phyloP scores from a whole-genome alignment of 2,888 invertebrate genomes.

The Meandrusa payeni region DNA sequence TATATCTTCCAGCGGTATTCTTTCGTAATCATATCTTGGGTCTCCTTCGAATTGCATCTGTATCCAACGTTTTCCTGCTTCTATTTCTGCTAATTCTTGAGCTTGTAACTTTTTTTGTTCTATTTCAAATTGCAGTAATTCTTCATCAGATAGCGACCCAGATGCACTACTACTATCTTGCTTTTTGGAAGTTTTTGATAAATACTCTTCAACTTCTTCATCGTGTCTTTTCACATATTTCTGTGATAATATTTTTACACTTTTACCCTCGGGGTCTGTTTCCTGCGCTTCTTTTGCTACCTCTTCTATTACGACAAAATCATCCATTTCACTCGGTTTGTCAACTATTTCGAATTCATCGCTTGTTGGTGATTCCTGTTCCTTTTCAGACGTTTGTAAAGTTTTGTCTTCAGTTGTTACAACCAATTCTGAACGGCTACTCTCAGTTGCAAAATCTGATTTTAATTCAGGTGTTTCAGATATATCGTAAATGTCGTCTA shows the following conservation, averaged over 20 bases:
- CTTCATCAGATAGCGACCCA: constrained; percentile 81
- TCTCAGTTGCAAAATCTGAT: constrained; percentile 69
- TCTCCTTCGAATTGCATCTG: constrained; percentile 93
- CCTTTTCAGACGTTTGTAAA: constrained; percentile 74
- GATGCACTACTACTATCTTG: constrained; percentile 81
- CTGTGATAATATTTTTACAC: constrained; percentile 83
- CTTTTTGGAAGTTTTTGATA: constrained; percentile 85
- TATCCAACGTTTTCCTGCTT: constrained; percentile 92
- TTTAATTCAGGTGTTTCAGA: constrained; percentile 81
- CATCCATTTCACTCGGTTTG: constrained; percentile 92
- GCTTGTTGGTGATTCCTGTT: constrained; percentile 87
- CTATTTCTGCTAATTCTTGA: constrained; percentile 78
- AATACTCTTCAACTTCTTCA: constrained; percentile 85
- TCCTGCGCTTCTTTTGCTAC: constrained; percentile 93
- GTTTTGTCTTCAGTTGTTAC: constrained; percentile 82
- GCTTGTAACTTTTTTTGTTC: constrained; percentile 81
- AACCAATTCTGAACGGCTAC: constrained; percentile 79
- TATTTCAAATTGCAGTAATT: constrained; percentile 83
- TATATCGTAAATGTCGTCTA: constrained; percentile 81
- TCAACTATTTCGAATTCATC: constrained; percentile 94
- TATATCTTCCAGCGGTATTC: constrained; percentile 93
- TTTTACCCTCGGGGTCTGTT: constrained; percentile 90
- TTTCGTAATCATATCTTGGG: constrained; percentile 88
- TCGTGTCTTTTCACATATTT: constrained; percentile 82
- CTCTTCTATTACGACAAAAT: constrained; percentile 93